Conservation (phyloP, 2,113 vertebrate species). For the Micromys minutus region DNA sequence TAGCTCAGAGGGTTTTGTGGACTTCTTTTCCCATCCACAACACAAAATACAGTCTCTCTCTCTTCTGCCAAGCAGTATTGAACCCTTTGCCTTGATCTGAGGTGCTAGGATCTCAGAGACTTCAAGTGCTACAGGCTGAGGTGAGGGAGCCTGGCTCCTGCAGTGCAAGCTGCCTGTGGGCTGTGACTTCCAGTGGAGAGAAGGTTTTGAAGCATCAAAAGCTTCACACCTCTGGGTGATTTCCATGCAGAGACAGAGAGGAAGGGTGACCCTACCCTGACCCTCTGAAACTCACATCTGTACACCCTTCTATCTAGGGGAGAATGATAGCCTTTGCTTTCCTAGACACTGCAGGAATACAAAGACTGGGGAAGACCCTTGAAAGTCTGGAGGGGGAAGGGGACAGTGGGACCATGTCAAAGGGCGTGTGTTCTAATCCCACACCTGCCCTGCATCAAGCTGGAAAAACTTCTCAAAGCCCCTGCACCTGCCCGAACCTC, state of each 20-base stretch:
- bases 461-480: not conserved
- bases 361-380: not conserved
- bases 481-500: not conserved
- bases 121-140: conserved; percentile 58
- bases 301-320: not conserved
- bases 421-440: not conserved
- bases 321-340: conserved; percentile 54
- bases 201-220: conserved; percentile 74
- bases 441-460: not conserved
- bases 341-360: not conserved
- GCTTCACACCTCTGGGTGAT: conserved; percentile 58
- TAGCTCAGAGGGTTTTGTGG: not conserved
- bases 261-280: conserved; percentile 28
- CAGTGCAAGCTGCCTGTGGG: conserved; percentile 41
- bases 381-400: not conserved
- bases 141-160: conserved; percentile 34
- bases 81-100: conserved; percentile 73
- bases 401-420: not conserved
- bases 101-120: conserved; percentile 29
- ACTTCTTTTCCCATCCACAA: not conserved
- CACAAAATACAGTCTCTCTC: not conserved
- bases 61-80: conserved; percentile 25
- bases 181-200: conserved; percentile 61
- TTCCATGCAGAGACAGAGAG: conserved; percentile 64
- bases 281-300: conserved; percentile 49